Evolutionary conservation across 2,888 invertebrate species (phyloP).

Genomic region (Cataglyphis cursor): DNA sequence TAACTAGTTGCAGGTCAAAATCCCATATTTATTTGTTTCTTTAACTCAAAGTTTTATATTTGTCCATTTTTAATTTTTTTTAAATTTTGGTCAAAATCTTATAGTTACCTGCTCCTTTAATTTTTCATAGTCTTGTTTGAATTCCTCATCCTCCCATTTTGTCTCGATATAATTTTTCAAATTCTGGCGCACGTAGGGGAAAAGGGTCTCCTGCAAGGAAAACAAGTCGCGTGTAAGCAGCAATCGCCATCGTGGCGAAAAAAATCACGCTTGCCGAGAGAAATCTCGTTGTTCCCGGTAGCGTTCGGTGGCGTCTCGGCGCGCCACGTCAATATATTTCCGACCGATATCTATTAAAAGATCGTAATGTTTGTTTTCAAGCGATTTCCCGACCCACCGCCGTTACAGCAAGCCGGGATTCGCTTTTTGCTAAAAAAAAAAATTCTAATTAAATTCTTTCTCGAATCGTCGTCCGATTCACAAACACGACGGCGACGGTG

Average conservation of each 20-base stretch:
- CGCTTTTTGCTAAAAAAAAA: not conserved
- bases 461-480: not conserved
- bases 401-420: not conserved
- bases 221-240: slow-evolving; percentile 33
- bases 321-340: slow-evolving; percentile 39
- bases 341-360: slow-evolving; percentile 52
- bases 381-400: not conserved
- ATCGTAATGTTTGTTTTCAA: slow-evolving; percentile 54
- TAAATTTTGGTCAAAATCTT: not conserved
- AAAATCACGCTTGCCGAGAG: slow-evolving; percentile 18
- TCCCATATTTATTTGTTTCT: slow-evolving; percentile 68
- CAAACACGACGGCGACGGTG: slow-evolving; percentile 18
- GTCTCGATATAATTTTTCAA: slow-evolving; percentile 91
- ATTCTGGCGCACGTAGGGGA: slow-evolving; percentile 92
- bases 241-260: not conserved
- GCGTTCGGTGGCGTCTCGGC: slow-evolving; percentile 39
- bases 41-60: not conserved
- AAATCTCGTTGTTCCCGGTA: slow-evolving; percentile 37
- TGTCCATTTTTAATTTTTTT: not conserved
- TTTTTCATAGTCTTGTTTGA: slow-evolving; percentile 90
- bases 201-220: slow-evolving; percentile 90
- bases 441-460: not conserved
- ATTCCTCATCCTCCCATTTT: slow-evolving; percentile 91
- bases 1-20: not conserved
- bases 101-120: slow-evolving; percentile 89